Evolutionary conservation across 1,140 invertebrate species (phyloP), one percentile per base, ranked within the genome.

Genomic region (Apis florea): DNA sequence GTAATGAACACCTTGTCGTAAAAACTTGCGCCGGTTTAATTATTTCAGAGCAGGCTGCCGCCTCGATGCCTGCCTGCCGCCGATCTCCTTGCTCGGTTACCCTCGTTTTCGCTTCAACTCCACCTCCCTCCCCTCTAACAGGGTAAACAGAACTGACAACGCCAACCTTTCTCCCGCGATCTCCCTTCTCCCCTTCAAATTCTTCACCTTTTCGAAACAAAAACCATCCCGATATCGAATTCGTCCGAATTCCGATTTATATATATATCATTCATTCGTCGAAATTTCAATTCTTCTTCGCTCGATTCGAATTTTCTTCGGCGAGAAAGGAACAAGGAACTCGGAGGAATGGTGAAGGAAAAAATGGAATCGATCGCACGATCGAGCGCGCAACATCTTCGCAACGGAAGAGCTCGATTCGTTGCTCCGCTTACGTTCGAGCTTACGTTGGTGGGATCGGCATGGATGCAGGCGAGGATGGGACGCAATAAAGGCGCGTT

Each of bases 1-100:
- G 93, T 94, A 94, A 94, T 94, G 93, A 94, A 94, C 93, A 94
- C 93, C 93, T 94, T 94, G 93, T 94, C 93, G 93, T 93, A 93
- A 94, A 94, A 94, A 94, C 91, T 94, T 92, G 92, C 89, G 90
- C 90, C 89, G 87, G 91, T 94, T 94, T 93, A 94, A 94, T 94
- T 94, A 94, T 93, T 93, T 92, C 90, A 83, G 79, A 81, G 79
- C 79, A 72, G 87, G 19, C 40, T 40, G 9, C 26, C 61, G 59
- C 59, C 59, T 61, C 5, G 15, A n/a, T 61, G n/a, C 59, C 24
- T 17, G 59, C 58, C n/a, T n/a, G n/a, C 17, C 40, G 58, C 17
- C 71, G 64, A 66, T 72, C 83, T 85, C 78, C 72, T 87, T 79
- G 78, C 83, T 83, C 79, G 75, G 68, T 84, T 81, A 88, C 86